Base-by-base conservation (phyloP, 2,888 invertebrate genomes). In the Limenitis camilla region DNA sequence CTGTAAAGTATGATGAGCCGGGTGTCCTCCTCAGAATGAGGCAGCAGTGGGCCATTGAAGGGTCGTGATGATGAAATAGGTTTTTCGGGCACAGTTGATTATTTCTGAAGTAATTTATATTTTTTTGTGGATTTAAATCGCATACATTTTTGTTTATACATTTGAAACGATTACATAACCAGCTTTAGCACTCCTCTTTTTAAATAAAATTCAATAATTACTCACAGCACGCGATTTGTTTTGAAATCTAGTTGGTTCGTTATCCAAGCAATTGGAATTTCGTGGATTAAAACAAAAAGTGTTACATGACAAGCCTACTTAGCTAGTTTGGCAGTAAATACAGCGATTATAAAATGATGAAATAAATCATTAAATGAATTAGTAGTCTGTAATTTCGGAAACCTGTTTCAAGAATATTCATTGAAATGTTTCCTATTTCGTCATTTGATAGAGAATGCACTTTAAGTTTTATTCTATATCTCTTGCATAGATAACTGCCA, bases 261-360 rank as follows among this genome's bases (percentile, higher is more conserved):
- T 49, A 53, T 54, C 33, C 50, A 42, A 50, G 49, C 46, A 50
- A 54, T 54, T 39, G 32, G 32, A 41, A 54, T 49, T 50, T 49
- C 30, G 42, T 51, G 51, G 51, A 28, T 50, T 50, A 46, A 42
- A 42, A 47, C 36, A 45, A 38, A 52, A 46, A 56, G 42, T 46
- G 47, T 56, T 56, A 49, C 47, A 41, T 51, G 40, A 46, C 49
- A 43, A 32, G 44, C 54, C 35, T n/a, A 48, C 52, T 45, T 33
- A 30, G 44, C 55, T 49, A 11, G 55, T 55, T 52, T 40, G 35
- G 39, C 44, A 36, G 45, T 54, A 52, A 56, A 39, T 41, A 47
- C 40, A 43, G 46, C 32, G 40, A 50, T 47, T 58, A 55, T 52
- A 33, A 50, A 40, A 53, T 59, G 53, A 55, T 48, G 51, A 60